Evolutionary conservation across 1,140 invertebrate genomes (phyloP).

Genomic region (Brachionus plicatilis): DNA sequence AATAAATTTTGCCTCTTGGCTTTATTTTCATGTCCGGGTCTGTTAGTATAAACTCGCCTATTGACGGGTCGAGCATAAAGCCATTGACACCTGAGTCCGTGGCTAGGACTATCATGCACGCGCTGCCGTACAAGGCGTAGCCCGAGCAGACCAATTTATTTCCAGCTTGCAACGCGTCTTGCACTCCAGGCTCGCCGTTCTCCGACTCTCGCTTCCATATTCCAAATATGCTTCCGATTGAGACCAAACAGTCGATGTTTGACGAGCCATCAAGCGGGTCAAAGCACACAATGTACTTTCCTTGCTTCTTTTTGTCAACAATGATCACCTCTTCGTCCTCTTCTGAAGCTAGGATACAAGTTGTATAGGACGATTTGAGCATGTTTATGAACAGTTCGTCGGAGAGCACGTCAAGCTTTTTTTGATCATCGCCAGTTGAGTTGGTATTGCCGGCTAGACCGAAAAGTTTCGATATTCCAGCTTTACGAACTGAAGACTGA

Average conservation of each 20-base stretch:
- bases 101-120: conserved; percentile 85
- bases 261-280: conserved; percentile 98
- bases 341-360: conserved; percentile 86
- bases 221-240: conserved; percentile 94
- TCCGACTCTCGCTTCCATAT: conserved; percentile 71
- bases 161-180: conserved; percentile 78
- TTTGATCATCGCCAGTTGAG: conserved; percentile 96
- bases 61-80: conserved; percentile 91
- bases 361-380: conserved; percentile 87
- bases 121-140: conserved; percentile 94
- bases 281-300: conserved; percentile 95
- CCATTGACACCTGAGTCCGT: conserved; percentile 82
- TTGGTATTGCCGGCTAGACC: conserved; percentile 88
- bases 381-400: conserved; percentile 99
- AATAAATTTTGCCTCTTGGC: conserved; percentile 84
- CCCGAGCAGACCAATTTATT: conserved; percentile 83
- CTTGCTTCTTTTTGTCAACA: conserved; percentile 77
- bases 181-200: conserved; percentile 46
- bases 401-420: conserved; percentile 90
- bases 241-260: conserved; percentile 97
- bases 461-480: conserved; percentile 73
- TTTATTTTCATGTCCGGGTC: conserved; percentile 80
- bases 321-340: conserved; percentile 86
- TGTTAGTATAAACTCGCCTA: conserved; percentile 96
- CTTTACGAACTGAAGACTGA: conserved; percentile 89